Base-by-base conservation (phyloP, 2,797 vertebrate species). In the Podargus strigoides region DNA sequence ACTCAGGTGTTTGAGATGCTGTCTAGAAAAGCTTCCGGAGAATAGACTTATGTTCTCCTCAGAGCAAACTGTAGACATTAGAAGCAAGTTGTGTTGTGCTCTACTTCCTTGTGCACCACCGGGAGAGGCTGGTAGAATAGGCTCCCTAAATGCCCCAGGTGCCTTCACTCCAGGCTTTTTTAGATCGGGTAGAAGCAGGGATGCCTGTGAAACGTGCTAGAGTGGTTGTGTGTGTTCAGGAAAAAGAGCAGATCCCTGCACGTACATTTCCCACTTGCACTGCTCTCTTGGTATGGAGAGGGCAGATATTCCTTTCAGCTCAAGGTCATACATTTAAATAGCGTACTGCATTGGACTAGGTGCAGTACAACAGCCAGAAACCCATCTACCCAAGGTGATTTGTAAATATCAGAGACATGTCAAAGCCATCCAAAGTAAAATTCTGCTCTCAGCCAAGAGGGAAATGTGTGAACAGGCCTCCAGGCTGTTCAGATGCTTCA, bases 121-220 rank as follows among this genome's bases (percentile, higher is more conserved):
- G 8, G 91, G 94, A 93, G 91, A 75, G 78, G 85, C 42, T 59
- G 79, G 55, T 16, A 76, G 62, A 79, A 78, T 16, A 64, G 34
- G 58, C 22, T 83, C 50, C 75, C 27, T 42, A 69, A 66, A 28
- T 73, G 85, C 81, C 94, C 90, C 28, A 22, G 1, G 21, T 10
- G 47, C 41, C 59, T 14, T 30, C 11, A 6, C 34, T 24, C 26
- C 50, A 4, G 9, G 1, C 17, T 20, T 32, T 3, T 36, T 8
- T 4, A 14, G 68, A 8, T 5, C 32, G 16, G 7, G 37, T 2
- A 37, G 67, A 9, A 53, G 60, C 23, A 58, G 59, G 41, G 22
- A 20, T 41, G 37, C 34, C 30, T 55, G 39, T 9, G 64, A 37
- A 42, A 27, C 1, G 5, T 36, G 34, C 41, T 12, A 2, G 39